Evolutionary conservation across 2,113 vertebrate species (phyloP).

Genomic region (Hippocampus mohnikei): DNA sequence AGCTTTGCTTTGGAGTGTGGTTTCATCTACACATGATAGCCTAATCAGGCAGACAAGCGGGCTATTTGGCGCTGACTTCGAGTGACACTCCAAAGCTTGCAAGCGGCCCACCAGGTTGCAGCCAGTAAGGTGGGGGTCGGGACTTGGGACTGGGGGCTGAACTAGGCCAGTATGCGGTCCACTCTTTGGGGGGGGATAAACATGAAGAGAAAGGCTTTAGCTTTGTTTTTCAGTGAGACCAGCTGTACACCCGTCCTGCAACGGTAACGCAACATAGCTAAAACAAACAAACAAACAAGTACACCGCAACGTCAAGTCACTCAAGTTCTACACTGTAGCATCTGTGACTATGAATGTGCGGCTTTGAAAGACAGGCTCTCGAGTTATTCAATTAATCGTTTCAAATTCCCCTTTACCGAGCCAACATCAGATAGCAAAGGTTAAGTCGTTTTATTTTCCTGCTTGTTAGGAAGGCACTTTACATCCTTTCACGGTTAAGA

Average conservation of each 20-base stretch:
- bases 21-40: slow-evolving; percentile 59
- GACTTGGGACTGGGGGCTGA: too few species aligned
- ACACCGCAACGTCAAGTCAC: too few species aligned
- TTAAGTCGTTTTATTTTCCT: too few species aligned
- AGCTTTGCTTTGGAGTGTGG: slow-evolving; percentile 61
- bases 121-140: background rate
- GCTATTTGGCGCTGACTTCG: slow-evolving; percentile 34
- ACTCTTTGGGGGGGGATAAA: background rate
- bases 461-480: too few species aligned
- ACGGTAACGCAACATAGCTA: too few species aligned
- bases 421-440: too few species aligned
- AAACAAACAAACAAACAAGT: too few species aligned
- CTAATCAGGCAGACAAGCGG: slow-evolving; percentile 51
- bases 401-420: background rate
- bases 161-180: background rate
- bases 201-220: background rate
- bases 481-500: background rate
- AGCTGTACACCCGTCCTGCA: too few species aligned
- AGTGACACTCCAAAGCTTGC: slow-evolving; percentile 31
- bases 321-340: too few species aligned
- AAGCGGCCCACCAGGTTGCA: slow-evolving; percentile 20
- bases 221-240: background rate
- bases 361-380: too few species aligned
- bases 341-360: too few species aligned
- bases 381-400: background rate